These are phyloP conservation scores for Ostrea edulis DNA, from an alignment of 1,140 invertebrate species.

Conservation along the genomic window DNA sequence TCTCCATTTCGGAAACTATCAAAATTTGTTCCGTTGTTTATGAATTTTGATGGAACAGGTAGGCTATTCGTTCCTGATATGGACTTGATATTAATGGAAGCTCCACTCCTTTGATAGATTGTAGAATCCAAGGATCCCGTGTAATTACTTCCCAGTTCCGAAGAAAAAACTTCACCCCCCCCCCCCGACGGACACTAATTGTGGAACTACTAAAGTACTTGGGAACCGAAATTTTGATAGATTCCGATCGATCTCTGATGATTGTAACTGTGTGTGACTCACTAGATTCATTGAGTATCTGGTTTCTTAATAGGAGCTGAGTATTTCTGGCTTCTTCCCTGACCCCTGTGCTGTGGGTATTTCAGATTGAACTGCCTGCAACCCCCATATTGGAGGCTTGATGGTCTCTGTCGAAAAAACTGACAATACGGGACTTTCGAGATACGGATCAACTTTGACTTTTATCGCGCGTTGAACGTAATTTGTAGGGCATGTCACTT, in stretches of 20 bases:
- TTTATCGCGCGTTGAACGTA: too few relatives aligned
- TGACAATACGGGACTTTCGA: too few relatives aligned
- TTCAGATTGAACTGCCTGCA: neutral
- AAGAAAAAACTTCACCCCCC: neutral
- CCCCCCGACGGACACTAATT: slow-evolving; percentile 8
- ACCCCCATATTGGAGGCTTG: slow-evolving; percentile 18
- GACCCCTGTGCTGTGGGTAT: neutral
- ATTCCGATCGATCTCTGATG: slow-evolving; percentile 20
- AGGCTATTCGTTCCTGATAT: neutral
- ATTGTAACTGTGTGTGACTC: neutral
- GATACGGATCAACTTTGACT: too few relatives aligned
- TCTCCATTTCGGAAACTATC: slow-evolving; percentile 33
- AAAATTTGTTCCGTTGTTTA: slow-evolving; percentile 25
- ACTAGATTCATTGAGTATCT: slow-evolving; percentile 8
- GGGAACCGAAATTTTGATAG: slow-evolving; percentile 1
- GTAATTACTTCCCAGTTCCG: slow-evolving; percentile 23
- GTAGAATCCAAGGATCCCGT: neutral
- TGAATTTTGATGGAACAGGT: slow-evolving; percentile 7
- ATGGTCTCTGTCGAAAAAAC: slow-evolving; percentile 20
- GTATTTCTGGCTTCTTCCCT: neutral
- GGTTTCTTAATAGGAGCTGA: neutral
- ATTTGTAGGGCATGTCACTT: too few relatives aligned
- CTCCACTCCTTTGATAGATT: slow-evolving; percentile 14
- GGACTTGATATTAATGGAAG: neutral
- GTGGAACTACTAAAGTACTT: neutral